These are phyloP conservation scores for Ochropleura plecta DNA, from an alignment of 2,888 invertebrate species.

Conservation along the genomic window DNA sequence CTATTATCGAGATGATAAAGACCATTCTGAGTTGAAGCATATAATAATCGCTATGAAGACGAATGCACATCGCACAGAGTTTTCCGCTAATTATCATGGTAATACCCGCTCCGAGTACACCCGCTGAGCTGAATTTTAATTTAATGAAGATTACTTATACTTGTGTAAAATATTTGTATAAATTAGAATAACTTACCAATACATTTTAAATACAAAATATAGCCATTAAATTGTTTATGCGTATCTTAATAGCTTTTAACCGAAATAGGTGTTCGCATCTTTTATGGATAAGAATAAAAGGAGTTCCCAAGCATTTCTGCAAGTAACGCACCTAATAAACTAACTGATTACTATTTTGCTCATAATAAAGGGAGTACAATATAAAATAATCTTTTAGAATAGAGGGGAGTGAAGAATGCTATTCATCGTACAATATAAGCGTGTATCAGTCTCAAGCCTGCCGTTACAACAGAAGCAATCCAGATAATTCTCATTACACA, in stretches of 20 bases:
- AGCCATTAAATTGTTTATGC: slow-evolving; percentile 56
- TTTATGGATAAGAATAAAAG: slow-evolving; percentile 72
- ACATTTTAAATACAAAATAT: slow-evolving; percentile 63
- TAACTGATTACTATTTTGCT: slow-evolving; percentile 88
- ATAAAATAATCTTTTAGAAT: slow-evolving; percentile 86
- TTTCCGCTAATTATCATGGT: slow-evolving; percentile 86
- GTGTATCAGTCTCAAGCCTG: slow-evolving; percentile 82
- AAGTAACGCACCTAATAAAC: slow-evolving; percentile 87
- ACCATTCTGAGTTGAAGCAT: slow-evolving; percentile 3
- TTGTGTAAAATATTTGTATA: slow-evolving; percentile 68
- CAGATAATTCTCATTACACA: slow-evolving; percentile 90
- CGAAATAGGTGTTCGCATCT: slow-evolving; percentile 65
- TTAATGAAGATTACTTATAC: slow-evolving; percentile 72
- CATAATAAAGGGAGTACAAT: slow-evolving; percentile 84
- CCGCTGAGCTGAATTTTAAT: slow-evolving; percentile 78
- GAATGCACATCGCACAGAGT: slow-evolving; percentile 77
- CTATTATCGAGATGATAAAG: slow-evolving; percentile 45
- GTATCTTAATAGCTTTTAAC: slow-evolving; percentile 66
- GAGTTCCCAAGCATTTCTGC: slow-evolving; percentile 79
- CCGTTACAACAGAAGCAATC: slow-evolving; percentile 88
- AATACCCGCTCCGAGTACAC: slow-evolving; percentile 75
- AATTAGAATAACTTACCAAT: slow-evolving; percentile 67
- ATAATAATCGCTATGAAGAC: slow-evolving; percentile 68
- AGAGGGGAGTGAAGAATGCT: slow-evolving; percentile 86
- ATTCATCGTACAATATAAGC: slow-evolving; percentile 85